Percentiles rank a stretch among this genome's conserved stretches.
These are phyloP conservation scores for Callinectes sapidus DNA, from an alignment of 2,888 invertebrate species.

Conservation along the genomic window DNA sequence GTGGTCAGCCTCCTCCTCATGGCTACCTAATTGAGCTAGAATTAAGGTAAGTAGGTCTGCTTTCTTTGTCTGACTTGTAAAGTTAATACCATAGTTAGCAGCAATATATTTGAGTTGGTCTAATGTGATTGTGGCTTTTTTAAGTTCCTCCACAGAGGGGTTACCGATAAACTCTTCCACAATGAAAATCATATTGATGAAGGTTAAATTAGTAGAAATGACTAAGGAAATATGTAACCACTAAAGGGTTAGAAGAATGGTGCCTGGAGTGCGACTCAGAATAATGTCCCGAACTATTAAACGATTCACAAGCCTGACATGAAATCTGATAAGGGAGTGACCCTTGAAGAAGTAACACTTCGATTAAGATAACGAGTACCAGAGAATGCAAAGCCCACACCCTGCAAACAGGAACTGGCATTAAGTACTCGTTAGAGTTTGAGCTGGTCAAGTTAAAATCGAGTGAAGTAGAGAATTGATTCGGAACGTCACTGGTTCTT, in stretches of 20 bases:
- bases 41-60: too few relatives aligned
- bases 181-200: not conserved
- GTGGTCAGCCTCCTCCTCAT: too few relatives aligned
- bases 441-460: too few relatives aligned
- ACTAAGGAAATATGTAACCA: not conserved
- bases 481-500: too few relatives aligned
- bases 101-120: not conserved
- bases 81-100: too few relatives aligned
- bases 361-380: not conserved
- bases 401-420: not conserved
- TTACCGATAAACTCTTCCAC: slow-evolving; percentile 9
- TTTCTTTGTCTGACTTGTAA: too few relatives aligned
- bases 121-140: too few relatives aligned
- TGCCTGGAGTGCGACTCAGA: not conserved
- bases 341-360: not conserved
- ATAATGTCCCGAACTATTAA: not conserved
- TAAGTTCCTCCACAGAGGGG: not conserved
- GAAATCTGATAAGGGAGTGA: not conserved
- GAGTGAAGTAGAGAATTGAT: too few relatives aligned
- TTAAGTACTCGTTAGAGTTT: slow-evolving; percentile 10
- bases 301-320: not conserved
- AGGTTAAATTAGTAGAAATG: too few relatives aligned
- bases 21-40: too few relatives aligned
- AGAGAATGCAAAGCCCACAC: slow-evolving; percentile 8
- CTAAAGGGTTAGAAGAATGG: not conserved